A percentile compares a stretch with the other conserved stretches of the same genome.
phyloP scores from a whole-genome alignment of 1,140 invertebrate genomes.

The Nephila pilipes region DNA sequence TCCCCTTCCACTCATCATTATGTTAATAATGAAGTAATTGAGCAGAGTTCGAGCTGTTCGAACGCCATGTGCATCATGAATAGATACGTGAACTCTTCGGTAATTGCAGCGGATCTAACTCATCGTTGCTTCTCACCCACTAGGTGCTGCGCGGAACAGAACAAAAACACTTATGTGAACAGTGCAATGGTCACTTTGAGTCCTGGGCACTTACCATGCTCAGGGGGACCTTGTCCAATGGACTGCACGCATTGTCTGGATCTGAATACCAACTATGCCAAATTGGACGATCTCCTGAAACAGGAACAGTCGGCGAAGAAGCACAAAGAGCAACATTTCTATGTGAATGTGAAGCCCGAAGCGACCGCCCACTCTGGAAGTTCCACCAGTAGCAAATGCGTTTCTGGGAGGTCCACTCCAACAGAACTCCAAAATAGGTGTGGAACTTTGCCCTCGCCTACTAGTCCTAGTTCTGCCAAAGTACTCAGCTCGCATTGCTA shows the following conservation, averaged over 20 bases:
- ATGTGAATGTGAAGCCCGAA: slow-evolving; percentile 86
- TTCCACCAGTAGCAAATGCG: slow-evolving; percentile 30
- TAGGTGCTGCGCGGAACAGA: background rate
- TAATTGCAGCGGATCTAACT: background rate
- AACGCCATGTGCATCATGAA: slow-evolving; percentile 43
- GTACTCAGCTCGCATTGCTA: slow-evolving; percentile 53
- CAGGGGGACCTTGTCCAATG: background rate
- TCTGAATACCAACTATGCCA: slow-evolving; percentile 83
- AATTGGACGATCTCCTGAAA: slow-evolving; percentile 81
- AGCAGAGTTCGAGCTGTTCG: background rate
- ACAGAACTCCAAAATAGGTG: slow-evolving; percentile 85
- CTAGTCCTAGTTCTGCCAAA: slow-evolving; percentile 80
- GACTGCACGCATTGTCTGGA: slow-evolving; percentile 77
- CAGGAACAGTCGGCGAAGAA: slow-evolving; percentile 78
- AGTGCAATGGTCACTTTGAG: slow-evolving; percentile 51
- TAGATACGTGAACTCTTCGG: slow-evolving; percentile 48
- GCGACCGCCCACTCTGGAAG: slow-evolving; percentile 81
- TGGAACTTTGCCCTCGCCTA: slow-evolving; percentile 79
- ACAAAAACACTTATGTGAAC: slow-evolving; percentile 62
- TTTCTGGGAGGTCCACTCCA: slow-evolving; percentile 84
- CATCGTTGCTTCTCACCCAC: slow-evolving; percentile 32
- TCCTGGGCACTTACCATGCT: slow-evolving; percentile 44
- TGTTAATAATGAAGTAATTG: slow-evolving; percentile 54
- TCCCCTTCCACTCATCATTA: slow-evolving; percentile 60
- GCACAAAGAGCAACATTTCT: slow-evolving; percentile 82